These are phyloP conservation scores for Parnassius apollo DNA, from an alignment of 2,888 invertebrate genomes.

Conservation along the genomic window DNA sequence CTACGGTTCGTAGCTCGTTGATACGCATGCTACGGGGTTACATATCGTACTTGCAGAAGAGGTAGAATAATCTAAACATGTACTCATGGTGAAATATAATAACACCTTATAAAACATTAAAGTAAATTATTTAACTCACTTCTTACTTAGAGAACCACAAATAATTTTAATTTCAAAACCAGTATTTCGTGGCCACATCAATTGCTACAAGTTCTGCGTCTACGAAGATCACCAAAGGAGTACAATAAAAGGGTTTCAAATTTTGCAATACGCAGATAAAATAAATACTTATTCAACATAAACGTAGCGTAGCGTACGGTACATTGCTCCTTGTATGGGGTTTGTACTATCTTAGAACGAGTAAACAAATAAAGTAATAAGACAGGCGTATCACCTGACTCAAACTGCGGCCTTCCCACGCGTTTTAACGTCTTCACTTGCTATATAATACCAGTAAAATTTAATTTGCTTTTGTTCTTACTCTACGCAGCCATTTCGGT, in stretches of 20 bases:
- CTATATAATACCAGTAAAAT: conserved; percentile 44
- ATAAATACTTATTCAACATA: conserved; percentile 62
- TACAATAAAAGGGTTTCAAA: conserved; percentile 47
- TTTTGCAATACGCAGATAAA: conserved; percentile 53
- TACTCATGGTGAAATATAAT: too few species aligned
- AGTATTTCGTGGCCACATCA: conserved; percentile 32
- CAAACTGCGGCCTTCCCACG: conserved; percentile 56
- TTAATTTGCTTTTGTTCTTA: conserved; percentile 73
- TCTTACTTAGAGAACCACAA: too few species aligned
- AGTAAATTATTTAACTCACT: too few species aligned
- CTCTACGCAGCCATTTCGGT: conserved; percentile 53
- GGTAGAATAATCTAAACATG: too few species aligned
- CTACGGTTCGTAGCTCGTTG: conserved; percentile 44
- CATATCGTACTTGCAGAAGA: conserved; percentile 14
- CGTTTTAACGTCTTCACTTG: conserved; percentile 45
- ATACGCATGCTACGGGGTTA: conserved; percentile 38
- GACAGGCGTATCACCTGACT: conserved; percentile 56
- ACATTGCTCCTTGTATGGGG: conserved; percentile 50
- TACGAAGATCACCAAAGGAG: conserved; percentile 30
- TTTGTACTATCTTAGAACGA: conserved; percentile 44
- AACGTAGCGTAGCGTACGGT: conserved; percentile 47
- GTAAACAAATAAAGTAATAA: conserved; percentile 61
- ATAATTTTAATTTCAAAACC: not conserved
- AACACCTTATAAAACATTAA: too few species aligned
- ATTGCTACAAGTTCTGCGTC: not conserved